Evolutionary conservation across 2,888 invertebrate genomes (phyloP).

Genomic region (Philopedon plagiatum): DNA sequence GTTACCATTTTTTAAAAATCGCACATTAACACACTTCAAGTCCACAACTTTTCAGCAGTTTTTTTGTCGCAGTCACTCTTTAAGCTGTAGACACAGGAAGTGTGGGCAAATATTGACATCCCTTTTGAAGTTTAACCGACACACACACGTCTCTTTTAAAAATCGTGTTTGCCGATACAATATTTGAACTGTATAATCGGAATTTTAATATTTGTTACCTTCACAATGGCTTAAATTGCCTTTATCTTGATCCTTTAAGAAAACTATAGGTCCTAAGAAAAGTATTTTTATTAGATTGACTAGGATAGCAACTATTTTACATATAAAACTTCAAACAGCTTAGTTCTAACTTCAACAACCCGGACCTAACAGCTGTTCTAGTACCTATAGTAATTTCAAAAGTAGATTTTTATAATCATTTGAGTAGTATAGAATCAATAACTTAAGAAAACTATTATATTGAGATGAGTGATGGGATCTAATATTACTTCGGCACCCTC

Average conservation of each 20-base stretch:
- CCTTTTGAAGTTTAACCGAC: conserved; percentile 46
- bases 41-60: background rate
- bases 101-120: conserved; percentile 53
- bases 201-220: conserved; percentile 33
- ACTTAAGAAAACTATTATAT: too few species aligned
- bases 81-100: conserved; percentile 51
- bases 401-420: too few species aligned
- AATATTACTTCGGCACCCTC: background rate
- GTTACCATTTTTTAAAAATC: too few species aligned
- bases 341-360: too few species aligned
- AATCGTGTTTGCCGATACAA: conserved; percentile 40
- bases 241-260: background rate
- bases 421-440: too few species aligned
- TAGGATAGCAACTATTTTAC: too few species aligned
- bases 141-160: conserved; percentile 44
- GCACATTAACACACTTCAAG: too few species aligned
- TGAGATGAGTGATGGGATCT: too few species aligned
- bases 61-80: conserved; percentile 27
- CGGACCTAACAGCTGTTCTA: too few species aligned
- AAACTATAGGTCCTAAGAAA: background rate
- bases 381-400: too few species aligned
- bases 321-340: too few species aligned
- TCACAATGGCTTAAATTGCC: conserved; percentile 4
- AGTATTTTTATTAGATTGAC: too few species aligned
- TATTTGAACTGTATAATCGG: conserved; percentile 43